Base-by-base conservation (phyloP, 2,888 invertebrate genomes). In the Colletes collaris region DNA sequence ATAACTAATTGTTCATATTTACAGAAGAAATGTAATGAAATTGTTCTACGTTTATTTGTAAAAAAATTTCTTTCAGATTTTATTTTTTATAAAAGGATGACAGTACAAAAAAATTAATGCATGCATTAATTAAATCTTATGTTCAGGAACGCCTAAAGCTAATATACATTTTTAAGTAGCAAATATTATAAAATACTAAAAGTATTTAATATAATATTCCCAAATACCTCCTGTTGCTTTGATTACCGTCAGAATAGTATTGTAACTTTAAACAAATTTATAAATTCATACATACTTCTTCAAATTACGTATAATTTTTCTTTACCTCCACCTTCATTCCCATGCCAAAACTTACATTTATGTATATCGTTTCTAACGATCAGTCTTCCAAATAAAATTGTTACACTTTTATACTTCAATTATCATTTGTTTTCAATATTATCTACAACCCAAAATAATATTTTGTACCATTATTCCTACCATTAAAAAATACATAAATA, bases 251-350 rank as follows among this genome's bases (percentile, higher is more conserved):
- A n/a, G 13, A 49, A 66, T 16, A 49, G 5, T 55, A 50, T 62
- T 76, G 60, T 76, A 76, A 62, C 46, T 65, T 72, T 60, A 4
- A 40, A 60, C 19, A 67, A 58, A 67, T 55, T 16, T 74, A 74
- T 67, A 59, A 58, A 66, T 56, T 59, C 46, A 65, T 65, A 76
- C 59, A 55, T 71, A 50, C 56, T 67, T 58, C 27, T 27, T 27
- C 27, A 27, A 40, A 40, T 40, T 6, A 6, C 4, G 7, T 62
- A n/a, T 65, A 35, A 50, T 44, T 19, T 52, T 67, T 40, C 11
- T 49, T 49, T 13, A 10, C 40, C 58, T 27, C 53, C 60, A 56
- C 60, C 37, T 65, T n/a, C 4, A 16, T 58, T 37, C 37, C 4
- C 37, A 50, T 37, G 46, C 56, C 0, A n/a, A 8, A 27, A 63